A percentile compares a stretch with the other conserved stretches of the same genome.
phyloP scores from a whole-genome alignment of 2,888 invertebrate genomes.

The Oligia latruncula region DNA sequence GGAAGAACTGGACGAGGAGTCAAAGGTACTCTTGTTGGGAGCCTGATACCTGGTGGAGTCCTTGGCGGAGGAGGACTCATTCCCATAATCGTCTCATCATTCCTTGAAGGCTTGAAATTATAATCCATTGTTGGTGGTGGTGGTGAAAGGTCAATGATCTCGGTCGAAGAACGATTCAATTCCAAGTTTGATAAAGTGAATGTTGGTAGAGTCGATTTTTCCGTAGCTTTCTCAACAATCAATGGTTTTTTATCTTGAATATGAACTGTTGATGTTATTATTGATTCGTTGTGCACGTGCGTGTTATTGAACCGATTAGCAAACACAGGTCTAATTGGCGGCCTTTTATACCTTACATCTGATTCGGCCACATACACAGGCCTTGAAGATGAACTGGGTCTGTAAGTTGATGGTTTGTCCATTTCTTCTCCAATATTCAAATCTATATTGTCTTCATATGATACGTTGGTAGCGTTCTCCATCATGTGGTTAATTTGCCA shows the following conservation, averaged over 20 bases:
- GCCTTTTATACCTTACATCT: conserved; percentile 74
- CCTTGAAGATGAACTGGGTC: conserved; percentile 70
- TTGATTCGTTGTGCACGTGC: conserved; percentile 77
- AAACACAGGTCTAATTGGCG: conserved; percentile 73
- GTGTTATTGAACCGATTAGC: conserved; percentile 72
- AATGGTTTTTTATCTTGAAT: conserved; percentile 86
- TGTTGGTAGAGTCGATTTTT: conserved; percentile 79
- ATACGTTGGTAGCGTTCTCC: conserved; percentile 83
- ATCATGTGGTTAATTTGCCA: conserved; percentile 88
- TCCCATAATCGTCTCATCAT: conserved; percentile 89
- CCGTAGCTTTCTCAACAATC: conserved; percentile 79
- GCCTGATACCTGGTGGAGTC: conserved; percentile 75
- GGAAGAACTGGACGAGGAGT: conserved; percentile 80
- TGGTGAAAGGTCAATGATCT: conserved; percentile 87
- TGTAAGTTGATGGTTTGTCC: conserved; percentile 68
- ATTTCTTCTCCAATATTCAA: conserved; percentile 87
- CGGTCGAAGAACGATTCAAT: conserved; percentile 80
- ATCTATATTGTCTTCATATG: conserved; percentile 84
- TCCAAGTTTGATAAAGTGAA: conserved; percentile 79
- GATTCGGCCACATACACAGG: conserved; percentile 67
- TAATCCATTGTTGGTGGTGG: conserved; percentile 87
- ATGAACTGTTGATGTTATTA: conserved; percentile 87
- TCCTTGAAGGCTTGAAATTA: conserved; percentile 84
- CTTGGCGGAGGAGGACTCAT: conserved; percentile 89
- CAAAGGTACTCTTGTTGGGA: conserved; percentile 75